Conservation (phyloP, 1,140 invertebrate genomes). For the Cephus cinctus region DNA sequence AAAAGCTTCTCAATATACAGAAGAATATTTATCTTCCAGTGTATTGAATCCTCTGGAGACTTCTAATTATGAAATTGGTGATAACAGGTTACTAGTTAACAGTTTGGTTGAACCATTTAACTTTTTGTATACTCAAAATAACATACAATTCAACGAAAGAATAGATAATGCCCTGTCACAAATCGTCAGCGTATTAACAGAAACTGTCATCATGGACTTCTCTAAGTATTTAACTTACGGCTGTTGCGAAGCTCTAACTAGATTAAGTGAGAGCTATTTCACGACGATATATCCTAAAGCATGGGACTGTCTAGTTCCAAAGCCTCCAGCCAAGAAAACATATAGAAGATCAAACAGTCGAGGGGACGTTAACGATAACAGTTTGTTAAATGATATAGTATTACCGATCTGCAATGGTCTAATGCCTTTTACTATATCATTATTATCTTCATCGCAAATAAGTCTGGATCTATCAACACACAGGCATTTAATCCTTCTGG, state of each 20-base stretch:
- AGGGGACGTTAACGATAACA: slow-evolving; percentile 26
- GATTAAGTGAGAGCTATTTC: slow-evolving; percentile 52
- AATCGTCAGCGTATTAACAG: slow-evolving; percentile 33
- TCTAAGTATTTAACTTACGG: slow-evolving; percentile 53
- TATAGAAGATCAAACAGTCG: slow-evolving; percentile 29
- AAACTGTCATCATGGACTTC: slow-evolving; percentile 39
- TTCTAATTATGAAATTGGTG: neutral
- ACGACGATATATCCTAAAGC: slow-evolving; percentile 55
- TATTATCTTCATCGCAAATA: slow-evolving; percentile 61
- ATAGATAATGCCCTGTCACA: slow-evolving; percentile 35
- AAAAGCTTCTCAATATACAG: slow-evolving; percentile 46
- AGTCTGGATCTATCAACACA: slow-evolving; percentile 67
- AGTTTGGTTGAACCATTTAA: slow-evolving; percentile 36
- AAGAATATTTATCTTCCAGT: slow-evolving; percentile 45
- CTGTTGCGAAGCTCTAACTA: slow-evolving; percentile 57
- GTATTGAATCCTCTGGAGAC: slow-evolving; percentile 53
- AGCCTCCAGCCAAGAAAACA: slow-evolving; percentile 24
- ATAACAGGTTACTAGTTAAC: slow-evolving; percentile 22
- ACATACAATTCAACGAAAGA: slow-evolving; percentile 18
- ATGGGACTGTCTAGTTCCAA: slow-evolving; percentile 53
- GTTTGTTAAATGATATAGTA: slow-evolving; percentile 28
- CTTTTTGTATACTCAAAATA: slow-evolving; percentile 20
- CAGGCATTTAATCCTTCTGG: slow-evolving; percentile 61
- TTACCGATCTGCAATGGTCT: slow-evolving; percentile 43
- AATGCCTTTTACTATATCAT: slow-evolving; percentile 52